Base-by-base conservation (phyloP, 2,888 invertebrate genomes). In the Tineola bisselliella region DNA sequence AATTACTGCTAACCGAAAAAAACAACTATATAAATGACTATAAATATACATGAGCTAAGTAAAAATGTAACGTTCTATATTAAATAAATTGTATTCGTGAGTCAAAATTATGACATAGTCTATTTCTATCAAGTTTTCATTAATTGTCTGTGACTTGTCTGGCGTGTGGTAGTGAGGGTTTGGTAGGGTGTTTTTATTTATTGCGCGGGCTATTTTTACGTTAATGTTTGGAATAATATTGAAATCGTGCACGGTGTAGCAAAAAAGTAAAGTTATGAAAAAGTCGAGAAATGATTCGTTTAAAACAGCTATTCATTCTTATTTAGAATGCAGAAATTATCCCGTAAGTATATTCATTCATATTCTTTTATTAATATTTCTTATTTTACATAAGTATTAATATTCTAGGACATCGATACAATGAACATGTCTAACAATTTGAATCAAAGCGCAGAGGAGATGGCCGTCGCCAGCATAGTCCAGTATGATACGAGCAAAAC, bases 401-500 rank as follows among this genome's bases (percentile, higher is more conserved):
- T 62, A 57, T 74, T 77, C 30, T 68, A 92, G 92, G 90, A 91
- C 68, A 82, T 84, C 64, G 92, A 92, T 69, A 76, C 89, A 64
- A 89, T 89, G 70, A 89, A 88, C 61, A 89, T 88, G 70, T 84
- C 89, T 64, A 88, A 86, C 66, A 78, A 82, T 56, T 70, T 89
- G 64, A 88, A 89, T 70, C 89, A 90, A 73, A 90, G 84, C 71
- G 90, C 88, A 68, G 92, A 90, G 75, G 91, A 91, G 75, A 91
- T 93, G 88, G 90, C 91, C 19, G 87, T 93, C 6, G 88, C 90
- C 61, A 90, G 91, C 65, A 89, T 91, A 70, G 88, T 93, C 30
- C 92, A 93, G 67, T 91, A 90, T 68, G 93, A 93, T 75, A 84
- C 92, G 12, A 91, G 93, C 69, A 88, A 91, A 59, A 89, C 91